phyloP scores from a whole-genome alignment of 2,888 invertebrate genomes.

The Torymus aiolomorphi region DNA sequence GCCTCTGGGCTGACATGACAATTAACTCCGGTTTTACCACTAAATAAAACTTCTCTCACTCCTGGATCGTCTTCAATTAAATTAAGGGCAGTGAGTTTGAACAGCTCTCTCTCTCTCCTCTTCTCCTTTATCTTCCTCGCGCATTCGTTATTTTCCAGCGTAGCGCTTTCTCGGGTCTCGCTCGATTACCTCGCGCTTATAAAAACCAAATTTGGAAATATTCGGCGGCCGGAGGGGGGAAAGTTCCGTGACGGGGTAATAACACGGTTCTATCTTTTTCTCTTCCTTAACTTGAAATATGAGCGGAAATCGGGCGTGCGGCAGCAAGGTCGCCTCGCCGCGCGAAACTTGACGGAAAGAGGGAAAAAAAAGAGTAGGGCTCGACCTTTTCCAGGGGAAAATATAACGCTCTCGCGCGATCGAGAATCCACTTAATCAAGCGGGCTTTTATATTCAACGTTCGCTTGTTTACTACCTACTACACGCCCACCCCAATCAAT shows the following conservation, averaged over 20 bases:
- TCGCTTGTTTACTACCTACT: not conserved
- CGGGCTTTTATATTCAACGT: constrained; percentile 8
- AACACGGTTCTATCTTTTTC: constrained; percentile 56
- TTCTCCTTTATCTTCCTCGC: constrained; percentile 1
- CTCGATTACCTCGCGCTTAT: no score
- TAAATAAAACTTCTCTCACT: constrained; percentile 5
- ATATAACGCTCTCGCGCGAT: not conserved
- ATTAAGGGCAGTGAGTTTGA: not conserved
- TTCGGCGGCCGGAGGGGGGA: not conserved
- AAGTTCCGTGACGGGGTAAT: constrained; percentile 53
- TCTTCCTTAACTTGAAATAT: constrained; percentile 65
- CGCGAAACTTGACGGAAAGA: not conserved
- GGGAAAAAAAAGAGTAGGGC: not conserved
- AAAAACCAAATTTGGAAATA: constrained; percentile 11
- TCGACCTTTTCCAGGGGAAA: not conserved
- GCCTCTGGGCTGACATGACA: not conserved
- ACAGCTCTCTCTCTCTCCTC: not conserved
- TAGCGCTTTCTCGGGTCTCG: not conserved
- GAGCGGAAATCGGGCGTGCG: constrained; percentile 60
- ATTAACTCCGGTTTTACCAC: constrained; percentile 3
- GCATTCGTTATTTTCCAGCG: not conserved
- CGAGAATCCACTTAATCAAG: constrained; percentile 10
- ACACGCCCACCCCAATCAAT: no score
- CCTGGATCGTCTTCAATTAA: constrained; percentile 20
- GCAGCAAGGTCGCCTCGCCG: constrained; percentile 41